These are phyloP conservation scores for Antitype chi DNA, from an alignment of 2,888 invertebrate species.

Conservation along the genomic window DNA sequence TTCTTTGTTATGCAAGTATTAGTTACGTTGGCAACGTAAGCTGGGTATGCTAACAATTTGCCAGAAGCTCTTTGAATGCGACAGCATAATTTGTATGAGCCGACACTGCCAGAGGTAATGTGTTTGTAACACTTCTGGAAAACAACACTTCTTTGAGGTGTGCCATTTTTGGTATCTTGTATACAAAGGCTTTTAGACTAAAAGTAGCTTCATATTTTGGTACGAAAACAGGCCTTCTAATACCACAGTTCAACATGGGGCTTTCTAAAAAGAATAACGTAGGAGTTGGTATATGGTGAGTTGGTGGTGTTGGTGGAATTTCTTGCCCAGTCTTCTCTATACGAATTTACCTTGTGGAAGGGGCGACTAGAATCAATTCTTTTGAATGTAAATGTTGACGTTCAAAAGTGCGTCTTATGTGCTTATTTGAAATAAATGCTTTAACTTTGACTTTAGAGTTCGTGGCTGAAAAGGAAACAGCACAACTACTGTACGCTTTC, in stretches of 20 bases:
- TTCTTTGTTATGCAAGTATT: conserved; percentile 54
- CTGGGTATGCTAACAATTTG: conserved; percentile 68
- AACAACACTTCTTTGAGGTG: conserved; percentile 6
- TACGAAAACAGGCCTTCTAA: not conserved
- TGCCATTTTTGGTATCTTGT: conserved; percentile 12
- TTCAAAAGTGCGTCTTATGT: too few species aligned
- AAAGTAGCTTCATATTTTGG: not conserved
- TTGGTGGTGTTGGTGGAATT: too few species aligned
- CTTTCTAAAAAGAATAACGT: too few species aligned
- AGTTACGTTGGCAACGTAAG: conserved; percentile 54
- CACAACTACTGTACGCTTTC: not conserved
- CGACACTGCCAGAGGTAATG: conserved; percentile 35
- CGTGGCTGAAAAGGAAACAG: not conserved
- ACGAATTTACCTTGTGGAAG: too few species aligned
- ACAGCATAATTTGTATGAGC: conserved; percentile 51
- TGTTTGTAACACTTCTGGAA: conserved; percentile 25
- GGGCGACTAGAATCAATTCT: too few species aligned
- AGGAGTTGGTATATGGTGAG: too few species aligned
- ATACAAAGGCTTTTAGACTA: not conserved
- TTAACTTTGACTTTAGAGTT: not conserved
- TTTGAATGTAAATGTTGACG: too few species aligned
- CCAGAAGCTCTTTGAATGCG: conserved; percentile 50
- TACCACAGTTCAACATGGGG: not conserved
- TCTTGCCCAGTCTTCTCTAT: too few species aligned
- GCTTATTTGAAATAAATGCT: too few species aligned